Evolutionary conservation across 2,797 vertebrate species (phyloP).

Genomic region (Sebastes diploproa): DNA sequence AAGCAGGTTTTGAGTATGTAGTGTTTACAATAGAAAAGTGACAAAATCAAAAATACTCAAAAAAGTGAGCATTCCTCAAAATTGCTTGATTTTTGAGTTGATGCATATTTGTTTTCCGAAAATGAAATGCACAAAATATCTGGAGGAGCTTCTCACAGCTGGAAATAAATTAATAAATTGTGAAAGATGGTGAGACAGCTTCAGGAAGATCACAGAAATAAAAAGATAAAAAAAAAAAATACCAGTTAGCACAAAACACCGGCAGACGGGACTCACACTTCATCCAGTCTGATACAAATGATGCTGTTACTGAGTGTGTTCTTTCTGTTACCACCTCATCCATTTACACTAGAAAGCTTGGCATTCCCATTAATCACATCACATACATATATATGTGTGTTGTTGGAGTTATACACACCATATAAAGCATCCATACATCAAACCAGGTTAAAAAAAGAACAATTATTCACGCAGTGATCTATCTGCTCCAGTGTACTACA

Average conservation of each 20-base stretch:
- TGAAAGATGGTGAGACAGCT: too few relatives aligned
- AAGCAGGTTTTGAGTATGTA: too few relatives aligned
- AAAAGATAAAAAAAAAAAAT: not conserved
- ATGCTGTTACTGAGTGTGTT: not conserved
- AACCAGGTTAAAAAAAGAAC: not conserved
- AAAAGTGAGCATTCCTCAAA: too few relatives aligned
- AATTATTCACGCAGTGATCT: slow-evolving; percentile 3
- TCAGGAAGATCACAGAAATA: too few relatives aligned
- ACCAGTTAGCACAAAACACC: not conserved
- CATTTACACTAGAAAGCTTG: not conserved
- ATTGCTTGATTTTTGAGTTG: too few relatives aligned
- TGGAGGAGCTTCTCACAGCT: too few relatives aligned
- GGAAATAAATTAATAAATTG: too few relatives aligned
- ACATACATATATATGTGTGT: not conserved
- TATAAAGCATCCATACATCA: not conserved
- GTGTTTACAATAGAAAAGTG: too few relatives aligned
- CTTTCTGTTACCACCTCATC: not conserved
- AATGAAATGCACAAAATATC: too few relatives aligned
- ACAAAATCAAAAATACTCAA: too few relatives aligned
- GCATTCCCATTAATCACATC: not conserved
- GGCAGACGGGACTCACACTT: not conserved
- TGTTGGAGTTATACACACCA: not conserved
- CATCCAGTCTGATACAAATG: not conserved
- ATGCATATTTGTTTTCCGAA: too few relatives aligned
- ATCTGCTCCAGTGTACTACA: not conserved